Evolutionary conservation across 1,140 invertebrate genomes (phyloP), one percentile per base, ranked within the genome.

Genomic region (Drosophila carrolli): DNA sequence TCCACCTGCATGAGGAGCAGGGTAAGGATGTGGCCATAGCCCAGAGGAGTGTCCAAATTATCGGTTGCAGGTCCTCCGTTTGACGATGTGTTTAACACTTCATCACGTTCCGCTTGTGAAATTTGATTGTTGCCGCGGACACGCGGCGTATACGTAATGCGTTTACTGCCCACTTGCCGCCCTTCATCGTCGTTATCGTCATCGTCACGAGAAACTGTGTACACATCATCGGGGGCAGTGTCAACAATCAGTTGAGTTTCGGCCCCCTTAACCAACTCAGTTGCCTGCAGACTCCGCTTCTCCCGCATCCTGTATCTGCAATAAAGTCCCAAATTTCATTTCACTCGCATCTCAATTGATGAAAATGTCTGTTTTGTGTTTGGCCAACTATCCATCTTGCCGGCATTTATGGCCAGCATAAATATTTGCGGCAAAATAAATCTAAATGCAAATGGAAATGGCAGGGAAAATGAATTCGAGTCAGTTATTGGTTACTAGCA

Each of bases 1-100:
- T 91, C 90, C 70, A 91, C 86, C 68, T 83, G 73, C 66, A 66
- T 51, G 43, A 91, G 68, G 48, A 90, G 35, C 44, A 75, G 11
- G 62, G 53, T 27, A 16, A 89, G 40, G 16, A 78, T 47, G 47
- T 84, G 61, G 37, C 73, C 54, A 37, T 86, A 86, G 85, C 63
- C 53, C 82, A 79, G 78, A 51, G 83, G 57, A 48, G 70, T 65
- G 43, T 78, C 78, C 35, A 62, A 79, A 89, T 80, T 59, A 63
- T 79, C 68, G 38, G 14, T 16, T 27, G 11, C 5, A 47, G 13
- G 23, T 14, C 5, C 44, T 37, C n/a, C 11, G 56, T 6, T 47
- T 50, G 76, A 51, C 47, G 57, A 43, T 57, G 51, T 76, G 38
- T 85, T 85, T 48, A 81, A 60, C 81, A 84, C 85, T 84, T 90